Percentiles rank a stretch among this genome's conserved stretches.
Evolutionary conservation across 2,797 vertebrate species (phyloP).

Genomic region (Coracias cyanogaster): DNA sequence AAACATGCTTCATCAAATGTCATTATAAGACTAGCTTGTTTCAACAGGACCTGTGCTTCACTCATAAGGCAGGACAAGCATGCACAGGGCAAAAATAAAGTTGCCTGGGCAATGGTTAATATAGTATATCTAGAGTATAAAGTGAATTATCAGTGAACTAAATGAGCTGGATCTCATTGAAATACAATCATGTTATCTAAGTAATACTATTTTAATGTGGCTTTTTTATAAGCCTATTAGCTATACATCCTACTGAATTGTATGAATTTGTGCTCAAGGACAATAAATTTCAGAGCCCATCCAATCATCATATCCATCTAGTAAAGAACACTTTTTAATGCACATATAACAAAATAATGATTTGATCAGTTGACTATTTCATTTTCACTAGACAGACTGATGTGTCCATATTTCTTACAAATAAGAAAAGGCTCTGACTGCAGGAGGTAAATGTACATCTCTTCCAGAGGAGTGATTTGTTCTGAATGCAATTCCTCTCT

Average conservation of each 20-base stretch:
- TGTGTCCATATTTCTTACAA: slow-evolving; percentile 42
- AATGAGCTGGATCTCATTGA: slow-evolving; percentile 47
- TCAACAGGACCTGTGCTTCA: background rate
- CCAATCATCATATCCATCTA: background rate
- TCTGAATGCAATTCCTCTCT: background rate
- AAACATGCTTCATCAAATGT: background rate
- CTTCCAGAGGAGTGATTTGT: slow-evolving; percentile 9
- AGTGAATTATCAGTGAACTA: slow-evolving; percentile 25
- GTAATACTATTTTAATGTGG: slow-evolving; percentile 24
- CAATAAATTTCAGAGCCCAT: slow-evolving; percentile 47
- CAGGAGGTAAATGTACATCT: background rate
- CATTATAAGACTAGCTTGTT: background rate
- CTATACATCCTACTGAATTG: slow-evolving; percentile 8
- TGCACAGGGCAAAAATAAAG: background rate
- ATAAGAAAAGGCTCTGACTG: background rate
- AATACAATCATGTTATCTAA: slow-evolving; percentile 36
- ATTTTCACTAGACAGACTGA: slow-evolving; percentile 42
- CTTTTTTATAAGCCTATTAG: slow-evolving; percentile 45
- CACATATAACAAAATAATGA: slow-evolving; percentile 51
- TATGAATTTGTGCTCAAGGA: background rate
- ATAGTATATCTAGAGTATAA: background rate
- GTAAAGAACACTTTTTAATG: slow-evolving; percentile 40
- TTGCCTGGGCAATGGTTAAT: background rate
- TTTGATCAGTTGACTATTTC: slow-evolving; percentile 22
- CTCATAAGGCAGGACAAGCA: background rate